Evolutionary conservation across 2,113 vertebrate species (phyloP), one percentile per base, ranked within the genome.

Genomic region (Trematomus loennbergii): DNA sequence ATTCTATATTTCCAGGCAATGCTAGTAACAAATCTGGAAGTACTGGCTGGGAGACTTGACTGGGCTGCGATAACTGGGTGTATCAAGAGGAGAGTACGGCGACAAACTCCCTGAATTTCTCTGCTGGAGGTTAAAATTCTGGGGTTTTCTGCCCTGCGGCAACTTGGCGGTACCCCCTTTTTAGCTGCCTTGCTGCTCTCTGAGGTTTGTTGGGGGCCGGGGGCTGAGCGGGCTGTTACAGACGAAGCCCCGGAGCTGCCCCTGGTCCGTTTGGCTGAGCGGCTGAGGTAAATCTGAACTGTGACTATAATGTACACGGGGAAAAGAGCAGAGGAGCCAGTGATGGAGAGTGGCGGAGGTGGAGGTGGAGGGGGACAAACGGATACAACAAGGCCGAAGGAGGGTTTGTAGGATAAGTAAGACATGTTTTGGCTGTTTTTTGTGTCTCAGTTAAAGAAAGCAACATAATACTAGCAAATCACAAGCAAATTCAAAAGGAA

Each of bases 41-140:
- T 95, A 95, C 81, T 94, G 93, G 94, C 95, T 94, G 71, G 94
- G 94, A 80, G 95, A 96, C 90, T 95, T 95, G 84, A 94, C 84
- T 58, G 95, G 92, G 87, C 94, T 93, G 88, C 93, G 91, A 91
- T 95, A 96, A 91, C 94, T 95, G 87, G 94, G 93, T 70, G 94
- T 94, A 80, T 95, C 93, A 70, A 95, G 87, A 76, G 94, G 80
- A 45, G 85, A 85, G 72, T 93, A 86, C 0, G 85, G 90, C n/a
- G 81, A 92, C 86, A 94, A 93, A 87, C 93, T 95, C 82, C 91
- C 87, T 58, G 93, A 95, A 86, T 94, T 94, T 81, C 93, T 92
- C 88, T 95, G 55, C 73, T 91, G 88, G 69, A 94, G 86, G 74
- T 84, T 91, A 91, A 95, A 90, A 84, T 88, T 93, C 15, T 89